phyloP scores from a whole-genome alignment of 2,888 invertebrate species.

The Pharmacophagus antenor region DNA sequence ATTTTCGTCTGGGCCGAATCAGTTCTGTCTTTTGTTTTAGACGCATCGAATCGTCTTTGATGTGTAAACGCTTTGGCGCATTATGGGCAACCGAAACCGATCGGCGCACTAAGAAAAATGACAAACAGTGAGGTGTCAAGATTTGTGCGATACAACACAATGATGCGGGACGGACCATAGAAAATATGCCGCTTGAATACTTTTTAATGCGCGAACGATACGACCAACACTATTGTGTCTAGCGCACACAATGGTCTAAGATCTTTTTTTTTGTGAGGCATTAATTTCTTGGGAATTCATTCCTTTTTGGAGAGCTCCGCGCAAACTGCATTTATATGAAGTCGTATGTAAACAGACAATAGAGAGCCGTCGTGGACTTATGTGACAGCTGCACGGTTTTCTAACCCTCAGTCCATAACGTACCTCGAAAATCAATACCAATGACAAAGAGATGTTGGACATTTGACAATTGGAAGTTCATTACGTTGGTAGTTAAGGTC shows the following conservation, averaged over 20 bases:
- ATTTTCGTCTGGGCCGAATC: constrained; percentile 54
- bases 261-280: constrained; percentile 63
- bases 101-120: constrained; percentile 42
- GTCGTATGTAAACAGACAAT: constrained; percentile 72
- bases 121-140: constrained; percentile 73
- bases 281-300: constrained; percentile 68
- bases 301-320: constrained; percentile 69
- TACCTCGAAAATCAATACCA: constrained; percentile 69
- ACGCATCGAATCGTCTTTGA: constrained; percentile 13
- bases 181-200: constrained; percentile 78
- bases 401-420: constrained; percentile 54
- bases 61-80: background rate
- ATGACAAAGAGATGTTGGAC: constrained; percentile 66
- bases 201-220: constrained; percentile 80
- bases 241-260: constrained; percentile 56
- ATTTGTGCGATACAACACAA: constrained; percentile 64
- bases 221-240: constrained; percentile 73
- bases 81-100: constrained; percentile 37
- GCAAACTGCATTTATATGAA: constrained; percentile 80
- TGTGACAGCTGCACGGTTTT: constrained; percentile 73
- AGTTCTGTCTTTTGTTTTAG: constrained; percentile 36
- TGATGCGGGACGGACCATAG: constrained; percentile 58
- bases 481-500: constrained; percentile 56
- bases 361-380: constrained; percentile 62
- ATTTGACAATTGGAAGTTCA: constrained; percentile 65